Base-by-base conservation (phyloP, 1,140 invertebrate species). In the Oscheius sp. region DNA sequence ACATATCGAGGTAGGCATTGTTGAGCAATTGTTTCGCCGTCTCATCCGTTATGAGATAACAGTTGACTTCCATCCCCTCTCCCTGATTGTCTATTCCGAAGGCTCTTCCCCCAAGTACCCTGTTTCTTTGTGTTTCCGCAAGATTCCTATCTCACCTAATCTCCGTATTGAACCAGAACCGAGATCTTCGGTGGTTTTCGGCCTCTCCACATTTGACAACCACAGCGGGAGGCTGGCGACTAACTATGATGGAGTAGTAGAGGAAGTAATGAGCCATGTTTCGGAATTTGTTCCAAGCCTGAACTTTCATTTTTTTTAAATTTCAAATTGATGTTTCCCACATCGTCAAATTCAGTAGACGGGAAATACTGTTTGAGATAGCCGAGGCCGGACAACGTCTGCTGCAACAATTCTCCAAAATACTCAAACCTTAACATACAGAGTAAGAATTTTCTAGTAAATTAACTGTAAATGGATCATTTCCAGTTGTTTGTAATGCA, bases 141-240 rank as follows among this genome's bases (percentile, higher is more conserved):
- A 74, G 13, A 35, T 58, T 23, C 20, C 20, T 34, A 63, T 28
- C 18, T 20, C 28, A 84, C 80, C 81, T 68, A 26, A 83, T 81
- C 63, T 83, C 82, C 0, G 82, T 83, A 36, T 83, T 84, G 49
- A 83, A 83, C 81, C 82, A 83, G 63, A 83, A 83, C 34, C 82
- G 69, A 64, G 76, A 78, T 46, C 82, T 58, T 73, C 82, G 46
- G 62, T 84, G 82, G 52, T 84, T 84, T 58, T 84, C 82, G 23
- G 82, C 82, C 45, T 83, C 82, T 38, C 82, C 82, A 67, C 82
- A 83, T 71, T 83, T 83, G 20, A 83, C 82, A 26, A 83, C 79
- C 20, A 83, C 82, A 29, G 79, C 67, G 23, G 83, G 81, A 31
- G 79, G 79, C 46, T 79, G 79, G 29, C 68, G 77, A 20, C 79